A percentile compares a stretch with the other conserved stretches of the same genome.
phyloP scores from a whole-genome alignment of 2,113 vertebrate genomes.

The Spilogale gracilis region DNA sequence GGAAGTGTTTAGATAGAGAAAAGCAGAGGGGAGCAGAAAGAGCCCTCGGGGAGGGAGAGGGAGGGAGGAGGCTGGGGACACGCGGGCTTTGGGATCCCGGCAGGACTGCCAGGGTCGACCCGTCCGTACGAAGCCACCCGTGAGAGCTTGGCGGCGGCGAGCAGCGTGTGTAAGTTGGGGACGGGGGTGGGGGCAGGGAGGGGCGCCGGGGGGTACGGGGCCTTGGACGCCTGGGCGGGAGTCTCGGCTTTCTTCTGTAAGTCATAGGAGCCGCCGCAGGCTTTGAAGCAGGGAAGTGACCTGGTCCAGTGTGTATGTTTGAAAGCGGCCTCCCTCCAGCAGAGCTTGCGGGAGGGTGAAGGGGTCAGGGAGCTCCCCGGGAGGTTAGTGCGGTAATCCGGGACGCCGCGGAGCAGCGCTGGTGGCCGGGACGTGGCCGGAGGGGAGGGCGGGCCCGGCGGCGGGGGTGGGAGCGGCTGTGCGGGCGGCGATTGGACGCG shows the following conservation, averaged over 20 bases:
- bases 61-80: background rate
- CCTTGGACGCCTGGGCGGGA: background rate
- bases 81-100: background rate
- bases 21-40: background rate
- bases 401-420: background rate
- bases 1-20: background rate
- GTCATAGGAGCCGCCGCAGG: background rate
- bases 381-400: background rate
- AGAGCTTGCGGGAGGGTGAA: background rate
- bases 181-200: too few relatives aligned
- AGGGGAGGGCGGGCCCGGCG: fast-evolving
- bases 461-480: background rate
- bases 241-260: background rate
- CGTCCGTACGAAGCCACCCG: background rate
- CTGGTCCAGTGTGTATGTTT: background rate
- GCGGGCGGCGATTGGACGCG: background rate
- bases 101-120: background rate
- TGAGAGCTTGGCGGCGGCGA: background rate
- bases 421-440: background rate
- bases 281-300: background rate
- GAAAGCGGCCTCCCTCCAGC: background rate
- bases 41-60: background rate
- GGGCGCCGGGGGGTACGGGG: background rate
- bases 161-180: background rate
- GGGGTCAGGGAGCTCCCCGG: background rate